Base-by-base conservation (phyloP, 2,797 vertebrate genomes). In the Caiman crocodilus region DNA sequence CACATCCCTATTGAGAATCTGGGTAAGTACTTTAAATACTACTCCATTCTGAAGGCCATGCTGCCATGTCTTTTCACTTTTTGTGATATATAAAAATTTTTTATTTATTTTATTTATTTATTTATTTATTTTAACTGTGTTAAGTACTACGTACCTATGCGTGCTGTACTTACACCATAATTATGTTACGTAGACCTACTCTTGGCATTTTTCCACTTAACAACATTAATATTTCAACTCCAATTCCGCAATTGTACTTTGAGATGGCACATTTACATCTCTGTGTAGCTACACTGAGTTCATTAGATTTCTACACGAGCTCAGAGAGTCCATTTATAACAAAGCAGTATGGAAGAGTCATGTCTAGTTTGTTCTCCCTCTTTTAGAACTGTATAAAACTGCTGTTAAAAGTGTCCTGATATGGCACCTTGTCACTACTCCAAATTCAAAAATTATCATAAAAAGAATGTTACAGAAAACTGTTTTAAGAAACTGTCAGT, bases 191-290 rank as follows among this genome's bases (percentile, higher is more conserved):
- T 16, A 81, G 20, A 67, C 7, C 63, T 1, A 30, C 3, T 2
- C 18, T 32, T 60, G 14, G 11, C 5, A 1, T n/a, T 95, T 35
- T 89, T 80, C 55, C 25, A 30, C 0, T 32, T 82, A 67, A 56
- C 8, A 32, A 69, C 18, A 4, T 23, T 55, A 10, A 9, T 18
- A 10, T 28, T 23, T 20, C 28, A 84, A 83, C 64, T 59, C 18
- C 32, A 61, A 26, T 5, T 30, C 4, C 65, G 20, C 50, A 84
- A 82, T 1, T 42, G 42, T 78, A 4, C 1, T 67, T 35, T 11
- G 42, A 73, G 9, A 5, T 64, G 14, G 76, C 64, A 82, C 76
- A 18, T 8, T 18, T 14, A 32, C 0, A 0, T 0, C 32, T 12
- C 35, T 75, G 80, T 67, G 67, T 16, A 57, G n/a, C n/a, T n/a